A percentile compares a stretch with the other conserved stretches of the same genome.
These are phyloP conservation scores for Haliclona indistincta DNA, from an alignment of 37 sponge, comb jelly and placozoan genomes.

Conservation along the genomic window DNA sequence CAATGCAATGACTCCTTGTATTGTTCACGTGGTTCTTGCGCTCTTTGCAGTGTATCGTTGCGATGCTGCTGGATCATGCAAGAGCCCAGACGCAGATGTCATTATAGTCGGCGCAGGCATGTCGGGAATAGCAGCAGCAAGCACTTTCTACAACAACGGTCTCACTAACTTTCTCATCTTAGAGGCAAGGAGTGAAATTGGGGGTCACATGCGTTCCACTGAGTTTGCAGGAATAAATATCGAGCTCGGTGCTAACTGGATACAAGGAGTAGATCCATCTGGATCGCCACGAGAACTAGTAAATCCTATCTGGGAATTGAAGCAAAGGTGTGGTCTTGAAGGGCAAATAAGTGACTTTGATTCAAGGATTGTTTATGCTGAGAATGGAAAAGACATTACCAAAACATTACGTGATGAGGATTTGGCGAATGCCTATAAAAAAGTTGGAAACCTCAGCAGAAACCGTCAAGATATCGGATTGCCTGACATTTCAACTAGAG, in stretches of 20 bases:
- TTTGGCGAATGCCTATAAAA: not conserved
- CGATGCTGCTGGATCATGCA: slow-evolving; percentile 3
- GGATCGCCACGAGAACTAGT: not conserved
- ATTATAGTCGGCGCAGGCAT: slow-evolving; percentile 73
- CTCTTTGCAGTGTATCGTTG: not conserved
- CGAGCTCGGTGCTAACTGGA: slow-evolving; percentile 65
- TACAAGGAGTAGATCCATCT: slow-evolving; percentile 37
- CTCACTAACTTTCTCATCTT: slow-evolving; percentile 54
- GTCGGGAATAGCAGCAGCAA: slow-evolving; percentile 61
- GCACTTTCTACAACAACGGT: slow-evolving; percentile 43
- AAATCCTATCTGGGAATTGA: slow-evolving; percentile 28
- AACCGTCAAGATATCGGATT: slow-evolving; percentile 5
- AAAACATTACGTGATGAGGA: not conserved
- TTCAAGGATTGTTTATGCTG: not conserved
- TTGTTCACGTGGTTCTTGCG: not conserved
- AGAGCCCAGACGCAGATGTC: slow-evolving; percentile 49
- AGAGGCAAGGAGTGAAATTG: slow-evolving; percentile 42
- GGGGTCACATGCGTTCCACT: slow-evolving; percentile 42
- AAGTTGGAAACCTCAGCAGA: not conserved
- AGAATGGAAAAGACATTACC: not conserved
- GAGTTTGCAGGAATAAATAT: slow-evolving; percentile 15
- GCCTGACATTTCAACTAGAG: slow-evolving; percentile 21
- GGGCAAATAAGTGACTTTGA: slow-evolving; percentile 4
- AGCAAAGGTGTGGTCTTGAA: not conserved
- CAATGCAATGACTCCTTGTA: not conserved